Evolutionary conservation across 1,140 invertebrate genomes (phyloP), one percentile per base, ranked within the genome.

Genomic region (Lepidurus couesii): DNA sequence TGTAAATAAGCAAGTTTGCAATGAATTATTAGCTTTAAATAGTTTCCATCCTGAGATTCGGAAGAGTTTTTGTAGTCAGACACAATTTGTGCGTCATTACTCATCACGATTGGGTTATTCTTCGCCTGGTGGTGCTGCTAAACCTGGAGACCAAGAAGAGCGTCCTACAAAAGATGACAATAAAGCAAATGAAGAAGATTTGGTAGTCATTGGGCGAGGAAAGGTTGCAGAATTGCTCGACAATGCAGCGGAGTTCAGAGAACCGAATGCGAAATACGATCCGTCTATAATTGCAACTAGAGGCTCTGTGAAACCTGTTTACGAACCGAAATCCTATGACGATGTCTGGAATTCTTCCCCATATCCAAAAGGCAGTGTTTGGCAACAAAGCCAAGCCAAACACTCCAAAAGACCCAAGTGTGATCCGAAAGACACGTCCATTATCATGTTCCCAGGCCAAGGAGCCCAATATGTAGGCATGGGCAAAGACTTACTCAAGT

Each of bases 401-500:
- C 75, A 81, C 44, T 84, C 85, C 5, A 85, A 85, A 75, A 85
- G 89, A 16, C 84, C 85, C 7, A 85, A 85, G 75, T 85, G 89
- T 13, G 87, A 93, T 83, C 92, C 93, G 0, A 84, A 83, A 47
- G 89, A 91, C 8, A 90, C 90, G 0, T 90, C 89, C 6, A 87
- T 98, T 65, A 85, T 98, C 74, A 83, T 98, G 44, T 98, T 98
- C 86, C 96, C 96, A 73, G 97, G 96, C 1, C 95, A 98, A 85
- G 95, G 93, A 47, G 89, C 90, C 16, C 93, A 98, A 82, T 93
- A 90, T 87, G 92, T 98, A 26, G 95, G 95, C 26, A 96, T 96
- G 93, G 92, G 91, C 0, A 89, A 90, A 78, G 86, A 91, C 74
- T 86, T 98, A 43, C 79, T 94, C 4, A 86, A 89, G 24, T 91